Evolutionary conservation across 2,888 invertebrate species (phyloP).

Genomic region (Cryptophagus acutangulus): DNA sequence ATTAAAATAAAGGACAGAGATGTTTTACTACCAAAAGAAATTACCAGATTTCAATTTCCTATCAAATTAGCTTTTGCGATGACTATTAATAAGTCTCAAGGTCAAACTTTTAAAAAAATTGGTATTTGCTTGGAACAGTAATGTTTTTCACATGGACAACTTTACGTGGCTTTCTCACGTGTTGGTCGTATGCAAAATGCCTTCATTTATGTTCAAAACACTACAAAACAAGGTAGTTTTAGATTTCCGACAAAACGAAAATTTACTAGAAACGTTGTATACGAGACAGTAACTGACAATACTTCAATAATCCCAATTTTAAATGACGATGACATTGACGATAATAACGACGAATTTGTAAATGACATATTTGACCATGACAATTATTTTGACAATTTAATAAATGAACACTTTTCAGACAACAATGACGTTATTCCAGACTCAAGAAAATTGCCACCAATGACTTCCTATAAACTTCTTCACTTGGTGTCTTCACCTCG

Average conservation of each 20-base stretch:
- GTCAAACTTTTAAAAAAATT: slow-evolving; percentile 22
- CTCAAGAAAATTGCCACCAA: too few species aligned
- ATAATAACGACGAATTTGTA: too few species aligned
- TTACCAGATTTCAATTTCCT: slow-evolving; percentile 23
- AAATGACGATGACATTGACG: not conserved
- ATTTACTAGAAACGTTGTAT: slow-evolving; percentile 1
- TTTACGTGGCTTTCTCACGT: slow-evolving; percentile 24
- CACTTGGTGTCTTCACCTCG: too few species aligned
- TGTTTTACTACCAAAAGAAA: slow-evolving; percentile 14
- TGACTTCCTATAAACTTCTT: too few species aligned
- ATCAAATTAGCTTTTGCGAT: slow-evolving; percentile 24
- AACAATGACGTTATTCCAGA: too few species aligned
- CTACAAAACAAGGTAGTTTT: not conserved
- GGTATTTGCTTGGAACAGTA: slow-evolving; percentile 20
- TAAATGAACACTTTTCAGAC: too few species aligned
- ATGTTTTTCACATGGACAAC: slow-evolving; percentile 24
- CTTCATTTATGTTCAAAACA: not conserved
- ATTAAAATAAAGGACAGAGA: slow-evolving; percentile 13
- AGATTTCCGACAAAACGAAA: not conserved
- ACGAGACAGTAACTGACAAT: not conserved
- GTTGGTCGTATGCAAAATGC: slow-evolving; percentile 10
- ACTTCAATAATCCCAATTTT: not conserved
- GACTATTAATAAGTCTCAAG: slow-evolving; percentile 27
- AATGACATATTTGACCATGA: too few species aligned
- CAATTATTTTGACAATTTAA: too few species aligned